Evolutionary conservation across 2,113 vertebrate genomes (phyloP).

Genomic region (Falcunculus frontatus): DNA sequence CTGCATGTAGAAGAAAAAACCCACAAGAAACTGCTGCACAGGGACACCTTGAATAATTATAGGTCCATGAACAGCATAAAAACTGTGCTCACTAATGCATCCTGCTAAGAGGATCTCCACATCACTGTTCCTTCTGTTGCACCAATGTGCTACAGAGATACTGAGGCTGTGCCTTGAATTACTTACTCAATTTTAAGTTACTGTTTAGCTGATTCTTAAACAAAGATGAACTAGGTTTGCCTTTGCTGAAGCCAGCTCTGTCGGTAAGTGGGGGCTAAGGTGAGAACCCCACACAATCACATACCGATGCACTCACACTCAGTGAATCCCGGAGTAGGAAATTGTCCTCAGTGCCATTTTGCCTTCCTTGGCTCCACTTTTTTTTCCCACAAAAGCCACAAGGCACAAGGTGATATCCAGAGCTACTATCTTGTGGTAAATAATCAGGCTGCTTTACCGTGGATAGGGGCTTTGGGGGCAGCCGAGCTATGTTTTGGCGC

Average conservation of each 20-base stretch:
- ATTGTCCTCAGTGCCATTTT: not conserved
- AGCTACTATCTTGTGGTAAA: not conserved
- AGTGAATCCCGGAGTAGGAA: not conserved
- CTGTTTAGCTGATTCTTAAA: not conserved
- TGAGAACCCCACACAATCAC: rapidly evolving
- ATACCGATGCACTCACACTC: not conserved
- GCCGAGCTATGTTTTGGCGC: not conserved
- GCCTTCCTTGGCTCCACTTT: not conserved
- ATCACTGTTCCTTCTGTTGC: not conserved
- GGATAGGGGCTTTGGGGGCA: not conserved
- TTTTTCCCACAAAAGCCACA: not conserved
- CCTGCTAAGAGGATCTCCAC: not conserved
- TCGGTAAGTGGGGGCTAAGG: not conserved
- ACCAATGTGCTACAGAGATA: not conserved
- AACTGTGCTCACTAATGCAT: not conserved
- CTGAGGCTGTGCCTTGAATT: not conserved
- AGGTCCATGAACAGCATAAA: not conserved
- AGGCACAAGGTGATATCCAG: not conserved
- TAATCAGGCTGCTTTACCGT: not conserved
- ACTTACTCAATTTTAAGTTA: not conserved
- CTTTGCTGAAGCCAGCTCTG: not conserved
- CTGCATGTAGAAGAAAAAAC: not conserved
- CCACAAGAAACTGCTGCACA: not conserved
- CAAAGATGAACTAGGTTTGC: not conserved
- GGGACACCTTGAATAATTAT: not conserved